Base-by-base conservation (phyloP, 2,797 vertebrate species). In the Hydrolagus colliei region DNA sequence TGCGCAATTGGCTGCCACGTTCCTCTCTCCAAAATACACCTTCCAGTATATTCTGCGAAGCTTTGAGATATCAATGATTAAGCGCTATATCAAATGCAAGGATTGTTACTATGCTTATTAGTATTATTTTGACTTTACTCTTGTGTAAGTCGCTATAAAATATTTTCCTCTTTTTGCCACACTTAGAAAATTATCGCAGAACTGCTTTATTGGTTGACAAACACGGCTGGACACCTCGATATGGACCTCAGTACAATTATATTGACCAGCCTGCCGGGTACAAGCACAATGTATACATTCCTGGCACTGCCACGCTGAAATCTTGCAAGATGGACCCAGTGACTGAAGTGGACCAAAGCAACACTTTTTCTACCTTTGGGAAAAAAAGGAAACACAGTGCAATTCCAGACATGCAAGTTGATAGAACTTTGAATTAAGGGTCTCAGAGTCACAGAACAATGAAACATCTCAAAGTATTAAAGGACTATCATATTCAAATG, bases 261-360 rank as follows among this genome's bases (percentile, higher is more conserved):
- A 94, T 95, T 67, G 16, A 88, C 1, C 92, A 95, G 14, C 93
- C 95, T 2, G 93, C 95, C 1, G 96, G 97, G 92, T 98, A 98
- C 90, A 96, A 98, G 88, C 96, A 97, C 91, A 98, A 98, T 0
- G 94, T 98, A 62, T 96, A 97, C 90, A 98, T 97, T 87, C 96
- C 96, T 0, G 96, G 96, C 86, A 98, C 96, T 0, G 95, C 96
- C 0, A 95, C 94, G 0, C 92, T 95, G 87, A 94, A 95, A 88
- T 94, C 95, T 78, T 90, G 94, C 89, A 94, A 96, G 88, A 95
- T 93, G 0, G 92, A 79, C 0, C 92, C 93, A 79, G 93, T 94
- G 85, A 92, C 92, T 1, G 95, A 96, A 85, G 88, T 92, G 35
- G 96, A 97, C 41, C 94, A 95, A 88, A 95, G 96, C 90, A 97